phyloP scores from a whole-genome alignment of 2,113 vertebrate genomes.

The Zingel zingel region DNA sequence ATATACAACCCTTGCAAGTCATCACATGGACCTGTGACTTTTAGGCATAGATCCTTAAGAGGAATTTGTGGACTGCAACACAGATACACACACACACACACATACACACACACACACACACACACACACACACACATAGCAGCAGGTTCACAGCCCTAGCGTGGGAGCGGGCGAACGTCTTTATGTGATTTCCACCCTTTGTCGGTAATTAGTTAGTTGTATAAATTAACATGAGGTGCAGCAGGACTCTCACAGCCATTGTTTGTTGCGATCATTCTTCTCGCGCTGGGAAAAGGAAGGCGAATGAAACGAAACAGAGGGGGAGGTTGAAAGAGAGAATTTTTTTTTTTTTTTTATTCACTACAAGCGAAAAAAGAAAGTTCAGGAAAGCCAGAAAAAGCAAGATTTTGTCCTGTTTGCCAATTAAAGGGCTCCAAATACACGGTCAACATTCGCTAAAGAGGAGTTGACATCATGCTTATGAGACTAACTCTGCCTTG shows the following conservation, averaged over 20 bases:
- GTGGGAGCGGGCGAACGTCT: slow-evolving; percentile 92
- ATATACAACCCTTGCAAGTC: slow-evolving; percentile 55
- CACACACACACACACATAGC: slow-evolving; percentile 6
- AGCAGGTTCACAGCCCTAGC: slow-evolving; percentile 88
- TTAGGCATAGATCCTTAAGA: slow-evolving; percentile 46
- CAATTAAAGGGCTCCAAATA: slow-evolving; percentile 43
- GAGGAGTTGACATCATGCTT: slow-evolving; percentile 37
- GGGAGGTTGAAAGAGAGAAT: slow-evolving; percentile 70
- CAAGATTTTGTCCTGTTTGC: slow-evolving; percentile 30
- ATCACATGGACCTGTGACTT: slow-evolving; percentile 53
- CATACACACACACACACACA: background rate
- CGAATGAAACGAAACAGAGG: slow-evolving; percentile 42
- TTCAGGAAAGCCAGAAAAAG: slow-evolving; percentile 31
- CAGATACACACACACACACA: slow-evolving; percentile 15
- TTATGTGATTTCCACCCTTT: slow-evolving; percentile 97
- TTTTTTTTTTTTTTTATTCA: slow-evolving; percentile 30
- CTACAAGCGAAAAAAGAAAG: slow-evolving; percentile 22
- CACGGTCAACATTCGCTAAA: slow-evolving; percentile 8
- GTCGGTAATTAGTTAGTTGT: slow-evolving; percentile 99
- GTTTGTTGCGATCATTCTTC: slow-evolving; percentile 90
- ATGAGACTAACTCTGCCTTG: slow-evolving; percentile 39
- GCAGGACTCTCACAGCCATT: slow-evolving; percentile 92
- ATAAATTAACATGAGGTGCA: slow-evolving; percentile 99
- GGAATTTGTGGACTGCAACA: slow-evolving; percentile 38
- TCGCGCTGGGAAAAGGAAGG: slow-evolving; percentile 63